Evolutionary conservation across 1,140 invertebrate genomes (phyloP), one percentile per base, ranked within the genome.

Genomic region (Charaxes varanes): DNA sequence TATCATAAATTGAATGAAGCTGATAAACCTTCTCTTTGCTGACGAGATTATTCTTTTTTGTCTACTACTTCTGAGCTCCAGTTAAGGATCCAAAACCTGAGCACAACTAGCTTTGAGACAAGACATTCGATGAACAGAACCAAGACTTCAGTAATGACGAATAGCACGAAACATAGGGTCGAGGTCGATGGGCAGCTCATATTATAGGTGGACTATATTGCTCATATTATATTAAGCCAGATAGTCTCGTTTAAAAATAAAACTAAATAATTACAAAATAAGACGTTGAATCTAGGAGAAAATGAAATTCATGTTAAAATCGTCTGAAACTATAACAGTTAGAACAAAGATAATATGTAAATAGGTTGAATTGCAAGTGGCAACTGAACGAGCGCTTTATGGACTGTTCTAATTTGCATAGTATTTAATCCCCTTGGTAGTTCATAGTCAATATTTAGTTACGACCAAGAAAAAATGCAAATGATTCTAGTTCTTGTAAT

Each of bases 331-430:
- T 43, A 21, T 35, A 43, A 43, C 18, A 18, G 41, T 43, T 35
- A 7, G 24, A 30, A 43, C 31, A 28, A 38, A 38, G 35, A 28
- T n/a, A n/a, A n/a, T 38, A 38, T 38, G 38, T 42, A 42, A 42
- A 35, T 38, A 38, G 21, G 14, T 17, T 38, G 26, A 38, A 38
- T 38, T 28, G 35, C 35, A 38, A 38, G 35, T 38, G 35, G 35
- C 24, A 28, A 11, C 18, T 26, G 24, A 37, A 38, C 35, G 24
- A 16, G 35, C 26, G 35, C 35, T 38, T 38, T 28, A 38, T 38
- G 35, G 35, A 26, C 24, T 38, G 24, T 17, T 30, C 26, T 6
- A 28, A 38, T 28, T 38, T 38, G 35, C 27, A 38, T 38, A 38
- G 27, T 24, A 21, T 26, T 28, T 28, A 16, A 37, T 37, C 33